These are phyloP conservation scores for Hystrix cristata DNA, from an alignment of 2,113 vertebrate species.

Conservation along the genomic window DNA sequence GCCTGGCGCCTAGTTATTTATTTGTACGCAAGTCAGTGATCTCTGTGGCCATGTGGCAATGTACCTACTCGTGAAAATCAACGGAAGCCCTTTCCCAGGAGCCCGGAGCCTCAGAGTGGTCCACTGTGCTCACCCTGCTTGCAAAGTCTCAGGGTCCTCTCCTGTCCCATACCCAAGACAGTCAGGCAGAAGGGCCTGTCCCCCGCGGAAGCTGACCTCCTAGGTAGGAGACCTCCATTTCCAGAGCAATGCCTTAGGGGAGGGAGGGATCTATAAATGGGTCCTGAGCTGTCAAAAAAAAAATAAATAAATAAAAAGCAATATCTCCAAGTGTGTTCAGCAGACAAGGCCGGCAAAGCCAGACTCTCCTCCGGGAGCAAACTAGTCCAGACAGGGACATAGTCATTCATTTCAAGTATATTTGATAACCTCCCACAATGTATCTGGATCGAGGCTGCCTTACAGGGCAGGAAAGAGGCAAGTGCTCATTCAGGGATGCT, in stretches of 20 bases:
- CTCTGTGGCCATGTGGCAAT: background rate
- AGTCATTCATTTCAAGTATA: background rate
- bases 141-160: background rate
- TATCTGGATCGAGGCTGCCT: background rate
- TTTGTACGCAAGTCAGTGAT: fast-evolving
- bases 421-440: no score
- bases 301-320: background rate
- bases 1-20: background rate
- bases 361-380: background rate
- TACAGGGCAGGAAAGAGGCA: background rate
- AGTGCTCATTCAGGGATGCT: background rate
- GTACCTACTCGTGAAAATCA: no score
- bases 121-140: background rate
- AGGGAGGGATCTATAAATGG: background rate
- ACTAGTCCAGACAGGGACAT: background rate
- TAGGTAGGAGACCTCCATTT: background rate
- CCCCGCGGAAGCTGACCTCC: background rate
- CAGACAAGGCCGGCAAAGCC: background rate
- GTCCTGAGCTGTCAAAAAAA: background rate
- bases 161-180: background rate
- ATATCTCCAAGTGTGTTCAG: background rate
- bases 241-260: background rate
- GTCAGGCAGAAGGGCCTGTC: background rate
- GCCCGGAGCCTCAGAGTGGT: no score
- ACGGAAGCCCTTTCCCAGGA: background rate